Conservation (phyloP, 2,113 vertebrate genomes). For the Empidonax alnorum region DNA sequence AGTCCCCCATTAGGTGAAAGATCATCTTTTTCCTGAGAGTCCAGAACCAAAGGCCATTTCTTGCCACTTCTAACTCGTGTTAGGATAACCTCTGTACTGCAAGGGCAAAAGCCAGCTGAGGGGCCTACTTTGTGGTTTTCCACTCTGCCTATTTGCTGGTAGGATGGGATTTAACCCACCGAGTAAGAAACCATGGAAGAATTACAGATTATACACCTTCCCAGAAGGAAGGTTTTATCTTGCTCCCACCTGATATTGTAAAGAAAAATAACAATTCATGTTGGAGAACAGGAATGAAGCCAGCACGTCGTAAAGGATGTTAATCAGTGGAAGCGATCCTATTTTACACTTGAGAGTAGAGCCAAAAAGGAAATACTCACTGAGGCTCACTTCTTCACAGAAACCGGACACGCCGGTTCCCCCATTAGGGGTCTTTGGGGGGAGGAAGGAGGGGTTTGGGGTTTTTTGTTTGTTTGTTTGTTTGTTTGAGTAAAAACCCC, state of each 20-base stretch:
- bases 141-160: background rate
- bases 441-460: background rate
- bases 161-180: background rate
- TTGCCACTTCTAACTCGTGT: background rate
- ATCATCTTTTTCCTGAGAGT: background rate
- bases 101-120: background rate
- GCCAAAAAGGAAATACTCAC: background rate
- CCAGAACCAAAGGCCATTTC: background rate
- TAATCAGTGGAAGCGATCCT: background rate
- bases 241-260: background rate
- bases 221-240: background rate
- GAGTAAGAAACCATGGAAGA: background rate
- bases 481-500: background rate
- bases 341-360: background rate
- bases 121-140: background rate
- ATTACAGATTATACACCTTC: background rate
- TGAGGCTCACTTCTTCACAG: background rate
- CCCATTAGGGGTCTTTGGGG: background rate
- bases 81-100: background rate
- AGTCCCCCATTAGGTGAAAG: background rate
- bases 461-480: background rate
- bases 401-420: background rate
- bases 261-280: background rate
- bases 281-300: background rate
- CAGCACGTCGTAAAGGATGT: background rate